Evolutionary conservation across 1,140 invertebrate genomes (phyloP).

Genomic region (Venturia canescens): DNA sequence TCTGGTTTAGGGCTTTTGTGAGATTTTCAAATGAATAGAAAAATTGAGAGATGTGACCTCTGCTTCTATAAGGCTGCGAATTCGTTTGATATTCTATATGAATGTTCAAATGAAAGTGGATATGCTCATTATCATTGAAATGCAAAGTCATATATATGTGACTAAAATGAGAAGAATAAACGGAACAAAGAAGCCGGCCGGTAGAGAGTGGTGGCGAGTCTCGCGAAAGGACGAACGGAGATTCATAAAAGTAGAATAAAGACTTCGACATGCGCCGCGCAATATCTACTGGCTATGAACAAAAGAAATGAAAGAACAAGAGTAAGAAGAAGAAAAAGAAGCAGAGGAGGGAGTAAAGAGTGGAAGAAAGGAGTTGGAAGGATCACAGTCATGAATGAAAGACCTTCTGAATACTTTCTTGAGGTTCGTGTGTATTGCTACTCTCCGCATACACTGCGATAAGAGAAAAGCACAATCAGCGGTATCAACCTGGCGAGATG

Average conservation of each 20-base stretch:
- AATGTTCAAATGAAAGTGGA: not conserved
- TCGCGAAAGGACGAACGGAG: not conserved
- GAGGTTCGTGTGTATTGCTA: conserved; percentile 22
- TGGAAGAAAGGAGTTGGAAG: conserved; percentile 30
- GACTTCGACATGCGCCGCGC: conserved; percentile 2
- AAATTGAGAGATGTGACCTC: too few species aligned
- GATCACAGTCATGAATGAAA: conserved; percentile 14
- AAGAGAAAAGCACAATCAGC: conserved; percentile 40
- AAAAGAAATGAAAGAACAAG: conserved; percentile 9
- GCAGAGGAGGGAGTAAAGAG: too few species aligned
- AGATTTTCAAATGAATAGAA: too few species aligned
- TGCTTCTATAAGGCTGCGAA: too few species aligned
- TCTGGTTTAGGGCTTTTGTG: too few species aligned
- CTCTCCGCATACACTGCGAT: not conserved
- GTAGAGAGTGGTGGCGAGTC: not conserved
- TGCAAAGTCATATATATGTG: not conserved
- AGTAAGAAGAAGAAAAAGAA: not conserved
- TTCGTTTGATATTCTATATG: not conserved
- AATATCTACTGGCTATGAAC: conserved; percentile 28
- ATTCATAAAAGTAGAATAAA: conserved; percentile 21
- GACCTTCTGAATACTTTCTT: conserved; percentile 27
- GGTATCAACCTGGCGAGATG: not conserved
- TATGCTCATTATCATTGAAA: not conserved
- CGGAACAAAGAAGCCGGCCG: not conserved
- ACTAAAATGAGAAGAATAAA: conserved; percentile 8